These are phyloP conservation scores for Sarotherodon lohbergeri DNA, from an alignment of 2,113 vertebrate genomes.

Conservation along the genomic window DNA sequence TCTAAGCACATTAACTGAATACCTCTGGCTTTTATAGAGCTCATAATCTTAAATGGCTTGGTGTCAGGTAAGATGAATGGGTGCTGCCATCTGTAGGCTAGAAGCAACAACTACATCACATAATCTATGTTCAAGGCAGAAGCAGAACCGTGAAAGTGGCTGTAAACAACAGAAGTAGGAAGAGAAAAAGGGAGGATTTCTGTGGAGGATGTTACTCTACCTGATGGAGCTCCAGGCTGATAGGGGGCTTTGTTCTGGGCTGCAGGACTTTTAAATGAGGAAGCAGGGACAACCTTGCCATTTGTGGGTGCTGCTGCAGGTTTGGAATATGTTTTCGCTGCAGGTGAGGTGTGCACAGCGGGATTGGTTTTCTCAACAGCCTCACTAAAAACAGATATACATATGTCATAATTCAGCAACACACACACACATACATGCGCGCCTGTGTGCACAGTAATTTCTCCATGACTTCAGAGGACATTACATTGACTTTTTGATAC, in stretches of 20 bases:
- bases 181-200: not conserved
- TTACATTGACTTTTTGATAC: not conserved
- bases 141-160: not conserved
- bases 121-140: not conserved
- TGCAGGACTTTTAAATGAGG: slow-evolving; percentile 40
- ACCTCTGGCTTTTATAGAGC: slow-evolving; percentile 49
- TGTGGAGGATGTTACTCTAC: slow-evolving; percentile 12
- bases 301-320: slow-evolving; percentile 45
- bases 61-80: slow-evolving; percentile 4
- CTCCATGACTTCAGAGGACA: not conserved
- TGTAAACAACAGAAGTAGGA: not conserved
- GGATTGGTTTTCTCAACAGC: slow-evolving; percentile 63
- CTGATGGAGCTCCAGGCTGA: slow-evolving; percentile 38
- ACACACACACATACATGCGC: not conserved
- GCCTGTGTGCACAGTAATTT: not conserved
- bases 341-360: slow-evolving; percentile 23
- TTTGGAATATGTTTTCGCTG: slow-evolving; percentile 63
- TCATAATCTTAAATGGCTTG: slow-evolving; percentile 46
- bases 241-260: slow-evolving; percentile 45
- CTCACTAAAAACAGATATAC: slow-evolving; percentile 57
- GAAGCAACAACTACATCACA: not conserved
- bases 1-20: slow-evolving; percentile 53
- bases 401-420: not conserved
- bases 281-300: slow-evolving; percentile 38
- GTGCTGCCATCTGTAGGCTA: slow-evolving; percentile 53